Conservation (phyloP, 2,113 vertebrate species). For the Xiphias gladius region DNA sequence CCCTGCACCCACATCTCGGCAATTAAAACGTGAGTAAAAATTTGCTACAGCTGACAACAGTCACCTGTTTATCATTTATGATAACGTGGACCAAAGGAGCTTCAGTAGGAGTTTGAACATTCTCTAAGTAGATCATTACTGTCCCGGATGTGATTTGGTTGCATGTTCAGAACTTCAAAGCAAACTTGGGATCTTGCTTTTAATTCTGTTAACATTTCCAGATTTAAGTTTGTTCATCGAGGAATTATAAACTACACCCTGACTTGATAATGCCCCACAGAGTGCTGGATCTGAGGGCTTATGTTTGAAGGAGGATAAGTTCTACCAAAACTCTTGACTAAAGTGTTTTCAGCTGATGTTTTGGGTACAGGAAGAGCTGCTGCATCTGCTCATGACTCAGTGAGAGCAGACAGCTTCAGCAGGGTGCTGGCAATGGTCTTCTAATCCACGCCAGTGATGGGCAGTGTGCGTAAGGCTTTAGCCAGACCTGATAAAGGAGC, state of each 20-base stretch:
- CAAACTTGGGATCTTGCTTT: neutral
- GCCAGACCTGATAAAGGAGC: constrained; percentile 44
- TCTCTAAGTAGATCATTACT: neutral
- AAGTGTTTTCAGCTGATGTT: constrained; percentile 42
- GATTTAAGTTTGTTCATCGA: constrained; percentile 37
- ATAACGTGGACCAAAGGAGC: neutral
- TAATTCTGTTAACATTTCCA: constrained; percentile 15
- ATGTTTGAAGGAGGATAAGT: constrained; percentile 25
- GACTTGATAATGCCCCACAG: constrained; percentile 14
- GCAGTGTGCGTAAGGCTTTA: constrained; percentile 39
- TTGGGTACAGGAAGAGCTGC: neutral
- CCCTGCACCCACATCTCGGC: neutral
- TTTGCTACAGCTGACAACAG: neutral
- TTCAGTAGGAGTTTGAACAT: neutral
- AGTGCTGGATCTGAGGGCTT: constrained; percentile 47
- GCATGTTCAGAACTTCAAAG: constrained; percentile 7
- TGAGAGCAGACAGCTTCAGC: constrained; percentile 26
- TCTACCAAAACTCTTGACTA: constrained; percentile 23
- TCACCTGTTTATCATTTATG: neutral
- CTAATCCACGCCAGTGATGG: constrained; percentile 52
- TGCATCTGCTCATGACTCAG: constrained; percentile 23
- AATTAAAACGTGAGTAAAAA: constrained; percentile 11
- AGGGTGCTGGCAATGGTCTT: constrained; percentile 11
- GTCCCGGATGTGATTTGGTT: neutral
- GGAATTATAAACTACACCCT: constrained; percentile 15